phyloP scores from a whole-genome alignment of 2,797 vertebrate genomes.

The Cossypha heuglini region DNA sequence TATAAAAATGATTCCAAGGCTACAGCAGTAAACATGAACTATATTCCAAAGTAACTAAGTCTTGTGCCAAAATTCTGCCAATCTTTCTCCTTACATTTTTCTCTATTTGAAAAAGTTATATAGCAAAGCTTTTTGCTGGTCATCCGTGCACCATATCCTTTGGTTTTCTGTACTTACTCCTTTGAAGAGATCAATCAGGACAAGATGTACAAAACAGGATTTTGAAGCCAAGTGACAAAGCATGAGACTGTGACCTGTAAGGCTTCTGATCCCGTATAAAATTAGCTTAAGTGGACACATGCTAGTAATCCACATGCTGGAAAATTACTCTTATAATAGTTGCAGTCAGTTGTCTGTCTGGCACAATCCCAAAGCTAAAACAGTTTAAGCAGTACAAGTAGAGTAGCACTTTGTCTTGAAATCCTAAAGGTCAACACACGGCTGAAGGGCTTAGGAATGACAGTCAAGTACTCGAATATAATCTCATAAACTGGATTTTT shows the following conservation, averaged over 20 bases:
- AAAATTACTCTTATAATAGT: background rate
- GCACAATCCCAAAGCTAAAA: slow-evolving; percentile 22
- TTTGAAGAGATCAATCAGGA: background rate
- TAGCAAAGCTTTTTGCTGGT: background rate
- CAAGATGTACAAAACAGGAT: background rate
- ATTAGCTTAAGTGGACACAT: slow-evolving; percentile 50
- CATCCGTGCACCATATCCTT: background rate
- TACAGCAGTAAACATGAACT: background rate
- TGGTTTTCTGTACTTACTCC: background rate
- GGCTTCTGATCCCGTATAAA: slow-evolving; percentile 13
- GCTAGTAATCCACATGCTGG: slow-evolving; percentile 38
- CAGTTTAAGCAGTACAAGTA: background rate
- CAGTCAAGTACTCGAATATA: background rate
- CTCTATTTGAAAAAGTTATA: background rate
- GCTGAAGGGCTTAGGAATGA: background rate
- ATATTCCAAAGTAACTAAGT: background rate
- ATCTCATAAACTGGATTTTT: slow-evolving; percentile 14
- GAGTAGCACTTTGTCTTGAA: background rate
- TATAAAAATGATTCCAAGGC: background rate
- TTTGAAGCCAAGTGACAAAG: background rate
- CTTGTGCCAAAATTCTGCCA: background rate
- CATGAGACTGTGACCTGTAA: background rate
- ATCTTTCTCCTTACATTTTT: background rate
- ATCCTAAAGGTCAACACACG: slow-evolving; percentile 1
- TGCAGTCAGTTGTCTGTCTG: slow-evolving; percentile 24